Evolutionary conservation across 2,113 vertebrate genomes (phyloP).

Genomic region (Orthonyx spaldingii): DNA sequence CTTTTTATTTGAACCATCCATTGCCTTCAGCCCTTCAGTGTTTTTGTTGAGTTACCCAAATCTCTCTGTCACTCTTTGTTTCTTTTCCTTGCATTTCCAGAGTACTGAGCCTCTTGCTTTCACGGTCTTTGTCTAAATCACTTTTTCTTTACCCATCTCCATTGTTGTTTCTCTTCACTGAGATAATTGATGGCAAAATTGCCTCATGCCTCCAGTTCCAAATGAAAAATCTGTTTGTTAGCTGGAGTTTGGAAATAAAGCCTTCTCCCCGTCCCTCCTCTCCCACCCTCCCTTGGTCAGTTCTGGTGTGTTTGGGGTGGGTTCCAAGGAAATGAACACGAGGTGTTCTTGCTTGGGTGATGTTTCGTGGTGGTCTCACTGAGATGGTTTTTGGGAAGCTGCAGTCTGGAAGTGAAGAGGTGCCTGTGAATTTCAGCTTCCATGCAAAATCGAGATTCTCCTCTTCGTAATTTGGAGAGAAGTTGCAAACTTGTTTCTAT

Average conservation of each 20-base stretch:
- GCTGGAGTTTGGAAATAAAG: background rate
- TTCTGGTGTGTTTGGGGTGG: background rate
- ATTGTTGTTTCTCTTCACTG: background rate
- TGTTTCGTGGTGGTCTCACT: background rate
- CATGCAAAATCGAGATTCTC: background rate
- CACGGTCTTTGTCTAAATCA: background rate
- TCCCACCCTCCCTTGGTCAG: background rate
- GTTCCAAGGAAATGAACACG: background rate
- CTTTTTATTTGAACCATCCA: background rate
- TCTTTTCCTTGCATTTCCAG: background rate
- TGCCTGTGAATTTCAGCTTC: background rate
- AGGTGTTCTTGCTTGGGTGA: rapidly evolving
- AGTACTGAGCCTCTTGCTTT: background rate
- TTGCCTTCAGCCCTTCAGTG: background rate
- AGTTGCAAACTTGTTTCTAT: rapidly evolving
- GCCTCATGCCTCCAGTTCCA: background rate
- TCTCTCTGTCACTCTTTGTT: background rate
- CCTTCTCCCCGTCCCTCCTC: background rate
- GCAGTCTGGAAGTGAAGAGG: background rate
- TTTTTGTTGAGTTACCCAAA: background rate
- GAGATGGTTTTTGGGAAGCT: background rate
- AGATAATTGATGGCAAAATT: background rate
- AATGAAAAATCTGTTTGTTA: background rate
- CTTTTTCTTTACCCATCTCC: background rate
- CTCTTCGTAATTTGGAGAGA: background rate